Evolutionary conservation across 2,113 vertebrate species (phyloP).

Genomic region (Rhagologus leucostigma): DNA sequence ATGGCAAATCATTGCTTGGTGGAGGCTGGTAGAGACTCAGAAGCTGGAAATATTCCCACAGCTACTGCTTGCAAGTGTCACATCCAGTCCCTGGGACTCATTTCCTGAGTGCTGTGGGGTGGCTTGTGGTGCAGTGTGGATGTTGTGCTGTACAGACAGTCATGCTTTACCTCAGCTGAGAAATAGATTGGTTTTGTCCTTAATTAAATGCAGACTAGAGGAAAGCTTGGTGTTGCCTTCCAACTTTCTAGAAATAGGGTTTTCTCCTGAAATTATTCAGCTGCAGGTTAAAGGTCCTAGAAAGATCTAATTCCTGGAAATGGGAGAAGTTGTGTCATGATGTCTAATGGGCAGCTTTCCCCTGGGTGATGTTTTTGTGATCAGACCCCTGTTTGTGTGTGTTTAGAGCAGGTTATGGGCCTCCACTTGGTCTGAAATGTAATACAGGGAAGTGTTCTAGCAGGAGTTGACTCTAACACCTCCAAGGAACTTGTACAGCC

Average conservation of each 20-base stretch:
- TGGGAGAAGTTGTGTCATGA: background rate
- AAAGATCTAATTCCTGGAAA: background rate
- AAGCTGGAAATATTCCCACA: slow-evolving; percentile 30
- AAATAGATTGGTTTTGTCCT: background rate
- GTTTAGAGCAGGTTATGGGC: background rate
- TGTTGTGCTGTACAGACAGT: background rate
- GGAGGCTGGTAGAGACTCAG: background rate
- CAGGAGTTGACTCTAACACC: background rate
- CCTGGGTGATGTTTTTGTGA: background rate
- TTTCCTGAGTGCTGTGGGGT: background rate
- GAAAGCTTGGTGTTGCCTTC: background rate
- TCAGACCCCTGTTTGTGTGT: background rate
- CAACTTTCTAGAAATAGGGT: background rate
- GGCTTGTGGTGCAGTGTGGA: background rate
- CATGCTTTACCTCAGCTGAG: background rate
- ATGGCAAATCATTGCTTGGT: slow-evolving; percentile 57
- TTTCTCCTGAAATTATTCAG: background rate
- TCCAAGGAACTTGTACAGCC: background rate
- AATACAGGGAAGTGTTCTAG: background rate
- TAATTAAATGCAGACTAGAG: background rate
- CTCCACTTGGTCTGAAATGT: background rate
- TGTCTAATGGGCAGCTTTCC: background rate
- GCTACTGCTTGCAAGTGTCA: slow-evolving; percentile 40
- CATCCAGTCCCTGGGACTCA: background rate
- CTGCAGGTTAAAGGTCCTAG: background rate